Evolutionary conservation across 2,888 invertebrate genomes (phyloP).

Genomic region (Idaea dimidiata): DNA sequence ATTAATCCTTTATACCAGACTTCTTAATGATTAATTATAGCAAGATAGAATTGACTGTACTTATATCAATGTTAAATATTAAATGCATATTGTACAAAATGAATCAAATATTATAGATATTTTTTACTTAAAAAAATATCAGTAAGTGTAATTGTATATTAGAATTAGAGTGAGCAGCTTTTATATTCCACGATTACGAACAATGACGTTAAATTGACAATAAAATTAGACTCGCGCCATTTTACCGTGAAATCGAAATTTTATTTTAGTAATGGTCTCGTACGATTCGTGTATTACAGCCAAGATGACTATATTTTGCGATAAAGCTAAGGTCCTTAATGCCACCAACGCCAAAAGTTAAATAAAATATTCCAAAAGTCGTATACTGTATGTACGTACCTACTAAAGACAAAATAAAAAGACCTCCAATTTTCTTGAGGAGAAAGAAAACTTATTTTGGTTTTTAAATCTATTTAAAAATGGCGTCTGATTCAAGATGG

Average conservation of each 20-base stretch:
- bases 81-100: conserved; percentile 71
- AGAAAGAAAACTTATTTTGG: too few species aligned
- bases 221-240: background rate
- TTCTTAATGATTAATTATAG: too few species aligned
- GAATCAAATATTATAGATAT: conserved; percentile 60
- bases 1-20: too few species aligned
- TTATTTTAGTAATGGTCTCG: background rate
- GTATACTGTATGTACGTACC: too few species aligned
- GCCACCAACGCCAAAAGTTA: too few species aligned
- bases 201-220: background rate
- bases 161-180: conserved; percentile 58
- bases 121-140: conserved; percentile 62
- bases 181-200: conserved; percentile 55
- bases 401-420: too few species aligned
- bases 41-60: conserved; percentile 25
- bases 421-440: too few species aligned
- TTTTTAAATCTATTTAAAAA: background rate
- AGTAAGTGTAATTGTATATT: conserved; percentile 43
- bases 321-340: too few species aligned
- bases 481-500: background rate
- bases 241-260: background rate
- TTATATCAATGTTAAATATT: conserved; percentile 29
- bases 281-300: background rate
- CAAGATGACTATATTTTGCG: background rate
- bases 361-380: too few species aligned